Evolutionary conservation across 1,140 invertebrate genomes (phyloP), one percentile per base, ranked within the genome.

Genomic region (Ceratosolen fusciceps): DNA sequence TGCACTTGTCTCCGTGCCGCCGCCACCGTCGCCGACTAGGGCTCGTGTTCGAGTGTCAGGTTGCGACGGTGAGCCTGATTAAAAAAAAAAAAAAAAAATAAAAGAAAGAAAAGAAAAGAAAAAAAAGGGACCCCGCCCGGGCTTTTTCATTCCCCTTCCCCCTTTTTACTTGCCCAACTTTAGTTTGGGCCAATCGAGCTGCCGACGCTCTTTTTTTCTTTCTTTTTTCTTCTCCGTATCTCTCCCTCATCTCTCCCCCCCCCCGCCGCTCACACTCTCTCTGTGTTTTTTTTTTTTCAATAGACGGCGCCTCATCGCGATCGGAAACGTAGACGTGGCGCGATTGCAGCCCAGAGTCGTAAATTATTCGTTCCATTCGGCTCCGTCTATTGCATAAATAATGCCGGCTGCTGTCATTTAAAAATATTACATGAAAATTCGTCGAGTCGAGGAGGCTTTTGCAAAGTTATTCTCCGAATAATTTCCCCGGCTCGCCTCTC

Each of bases 1-100:
- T 54, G 37, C 72, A 80, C 78, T 74, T 80, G 78, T 70, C 52
- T 58, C 52, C 4, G 21, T 29, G 26, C 21, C 24, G 39, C 24
- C 8, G 78, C 60, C 52, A 47, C 52, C 4, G 21, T 29, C n/a
- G 26, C 21, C 24, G 43, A n/a, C 52, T 75, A 74, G 47, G 74
- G 80, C 39, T 8, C n/a, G 47, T 62, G n/a, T 19, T 14, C 60
- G 8, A 58, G 37, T 47, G n/a, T 14, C 52, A 58, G 49, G n/a
- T 74, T 62, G 34, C n/a, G 12, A 34, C 29, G 31, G 49, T 31
- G 19, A 52, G n/a, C 3, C 1, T 16, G 26, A 52, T 71, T 24
- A 52, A 47, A 74, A 74, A 74, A 74, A 43, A n/a, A n/a, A n/a
- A n/a, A n/a, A n/a, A n/a, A n/a, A n/a, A n/a, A n/a, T n/a, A n/a